These are phyloP conservation scores for Chrysotoxum bicinctum DNA, from an alignment of 2,888 invertebrate species.

Conservation along the genomic window DNA sequence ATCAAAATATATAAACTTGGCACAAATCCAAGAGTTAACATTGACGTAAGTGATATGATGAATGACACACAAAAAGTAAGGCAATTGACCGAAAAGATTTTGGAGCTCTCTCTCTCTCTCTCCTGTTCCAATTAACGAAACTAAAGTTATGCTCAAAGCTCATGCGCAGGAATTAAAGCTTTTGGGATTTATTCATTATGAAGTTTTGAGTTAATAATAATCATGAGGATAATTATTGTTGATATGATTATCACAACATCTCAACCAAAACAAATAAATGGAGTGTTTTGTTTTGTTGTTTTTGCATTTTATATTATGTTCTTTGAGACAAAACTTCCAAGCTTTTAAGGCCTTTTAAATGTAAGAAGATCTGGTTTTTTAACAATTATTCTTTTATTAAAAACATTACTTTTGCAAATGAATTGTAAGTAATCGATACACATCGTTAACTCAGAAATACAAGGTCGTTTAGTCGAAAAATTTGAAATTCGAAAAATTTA, in stretches of 20 bases:
- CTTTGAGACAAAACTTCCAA: too few species aligned
- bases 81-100: slow-evolving; percentile 22
- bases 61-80: slow-evolving; percentile 29
- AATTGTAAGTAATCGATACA: too few species aligned
- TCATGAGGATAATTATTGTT: neutral
- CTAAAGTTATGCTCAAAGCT: neutral
- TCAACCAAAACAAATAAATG: slow-evolving; percentile 9
- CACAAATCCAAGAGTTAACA: slow-evolving; percentile 5
- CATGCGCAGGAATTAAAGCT: slow-evolving; percentile 28
- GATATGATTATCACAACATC: neutral
- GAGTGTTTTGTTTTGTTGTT: neutral
- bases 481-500: too few species aligned
- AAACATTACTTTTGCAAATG: too few species aligned
- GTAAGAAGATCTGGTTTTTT: too few species aligned
- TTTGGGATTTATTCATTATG: neutral
- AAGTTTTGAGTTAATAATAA: slow-evolving; percentile 1
- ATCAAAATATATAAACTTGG: slow-evolving; percentile 16
- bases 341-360: neutral
- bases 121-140: neutral
- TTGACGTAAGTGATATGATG: slow-evolving; percentile 28
- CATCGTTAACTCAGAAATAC: too few species aligned
- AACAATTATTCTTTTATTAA: too few species aligned
- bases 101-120: neutral
- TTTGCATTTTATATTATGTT: neutral
- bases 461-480: too few species aligned